These are phyloP conservation scores for Monopis laevigella DNA, from an alignment of 2,888 invertebrate genomes.

Conservation along the genomic window DNA sequence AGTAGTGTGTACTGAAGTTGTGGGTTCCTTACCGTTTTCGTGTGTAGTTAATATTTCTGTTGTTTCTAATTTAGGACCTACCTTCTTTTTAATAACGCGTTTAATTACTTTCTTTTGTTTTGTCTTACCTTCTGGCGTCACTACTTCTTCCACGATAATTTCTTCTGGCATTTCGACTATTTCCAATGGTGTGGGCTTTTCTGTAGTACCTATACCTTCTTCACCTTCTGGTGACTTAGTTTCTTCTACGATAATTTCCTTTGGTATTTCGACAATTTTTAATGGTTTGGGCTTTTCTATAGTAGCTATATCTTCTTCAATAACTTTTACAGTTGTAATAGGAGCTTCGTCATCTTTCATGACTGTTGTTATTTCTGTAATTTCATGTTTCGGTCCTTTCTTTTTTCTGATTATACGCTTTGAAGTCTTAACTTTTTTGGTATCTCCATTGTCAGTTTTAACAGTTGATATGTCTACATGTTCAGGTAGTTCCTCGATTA, in stretches of 20 bases:
- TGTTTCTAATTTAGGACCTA: slow-evolving; percentile 32
- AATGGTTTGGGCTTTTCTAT: not conserved
- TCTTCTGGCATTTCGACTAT: slow-evolving; percentile 33
- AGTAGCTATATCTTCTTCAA: slow-evolving; percentile 13
- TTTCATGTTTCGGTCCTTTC: slow-evolving; percentile 31
- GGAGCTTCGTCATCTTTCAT: slow-evolving; percentile 23
- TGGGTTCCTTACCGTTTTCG: slow-evolving; percentile 26
- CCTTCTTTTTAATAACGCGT: slow-evolving; percentile 28
- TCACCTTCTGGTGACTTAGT: slow-evolving; percentile 16
- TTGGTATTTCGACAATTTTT: slow-evolving; percentile 2
- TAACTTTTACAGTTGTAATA: slow-evolving; percentile 10
- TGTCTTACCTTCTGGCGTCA: slow-evolving; percentile 23
- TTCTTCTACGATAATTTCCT: slow-evolving; percentile 14
- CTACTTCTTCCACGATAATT: slow-evolving; percentile 29
- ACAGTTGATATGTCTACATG: slow-evolving; percentile 22
- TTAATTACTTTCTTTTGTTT: slow-evolving; percentile 23
- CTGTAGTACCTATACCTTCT: slow-evolving; percentile 24
- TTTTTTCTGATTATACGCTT: slow-evolving; percentile 30
- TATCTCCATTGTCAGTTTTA: slow-evolving; percentile 21
- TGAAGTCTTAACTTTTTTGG: slow-evolving; percentile 21
- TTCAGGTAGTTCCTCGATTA: slow-evolving; percentile 19
- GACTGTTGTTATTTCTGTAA: slow-evolving; percentile 36
- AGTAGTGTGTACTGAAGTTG: slow-evolving; percentile 25
- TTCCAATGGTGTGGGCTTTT: not conserved
- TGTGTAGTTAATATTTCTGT: slow-evolving; percentile 32